Conservation (phyloP, 2,113 vertebrate genomes). For the Haemorhous mexicanus region DNA sequence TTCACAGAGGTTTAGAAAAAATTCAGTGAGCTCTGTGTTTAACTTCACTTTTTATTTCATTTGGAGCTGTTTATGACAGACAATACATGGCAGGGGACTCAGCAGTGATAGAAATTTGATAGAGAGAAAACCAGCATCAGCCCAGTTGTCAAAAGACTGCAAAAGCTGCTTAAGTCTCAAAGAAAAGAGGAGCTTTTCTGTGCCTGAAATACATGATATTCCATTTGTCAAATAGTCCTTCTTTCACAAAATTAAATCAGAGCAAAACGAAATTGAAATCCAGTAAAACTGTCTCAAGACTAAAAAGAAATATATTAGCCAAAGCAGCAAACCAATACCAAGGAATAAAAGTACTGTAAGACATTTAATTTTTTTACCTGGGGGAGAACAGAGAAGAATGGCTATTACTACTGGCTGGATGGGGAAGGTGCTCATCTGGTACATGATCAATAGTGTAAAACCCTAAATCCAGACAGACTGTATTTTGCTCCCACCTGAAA, state of each 20-base stretch:
- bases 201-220: background rate
- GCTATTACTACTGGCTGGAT: background rate
- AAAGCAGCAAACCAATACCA: background rate
- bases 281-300: background rate
- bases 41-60: background rate
- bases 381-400: background rate
- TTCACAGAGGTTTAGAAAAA: background rate
- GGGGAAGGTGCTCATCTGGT: background rate
- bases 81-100: background rate
- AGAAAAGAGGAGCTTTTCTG: background rate
- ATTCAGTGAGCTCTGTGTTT: background rate
- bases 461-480: background rate
- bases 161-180: background rate
- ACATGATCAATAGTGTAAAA: background rate
- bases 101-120: background rate
- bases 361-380: background rate
- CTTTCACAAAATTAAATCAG: background rate
- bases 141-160: background rate
- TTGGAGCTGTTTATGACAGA: background rate
- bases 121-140: background rate
- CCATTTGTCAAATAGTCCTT: background rate
- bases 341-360: background rate
- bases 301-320: background rate
- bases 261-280: background rate
- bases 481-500: background rate